Evolutionary conservation across 2,113 vertebrate genomes (phyloP).

Genomic region (Burhinus bistriatus): DNA sequence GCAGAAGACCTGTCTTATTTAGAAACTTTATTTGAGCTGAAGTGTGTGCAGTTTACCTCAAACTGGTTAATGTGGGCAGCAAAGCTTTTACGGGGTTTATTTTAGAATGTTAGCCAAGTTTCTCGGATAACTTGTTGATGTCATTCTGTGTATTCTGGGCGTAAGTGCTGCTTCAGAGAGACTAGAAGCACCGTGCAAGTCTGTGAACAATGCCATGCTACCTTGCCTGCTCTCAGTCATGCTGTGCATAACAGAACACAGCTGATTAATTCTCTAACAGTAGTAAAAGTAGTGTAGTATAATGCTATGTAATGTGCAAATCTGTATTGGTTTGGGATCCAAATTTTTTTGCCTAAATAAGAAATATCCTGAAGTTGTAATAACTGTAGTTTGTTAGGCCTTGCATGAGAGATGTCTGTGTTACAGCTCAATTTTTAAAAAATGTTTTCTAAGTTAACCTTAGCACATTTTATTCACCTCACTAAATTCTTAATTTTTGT

Average conservation of each 20-base stretch:
- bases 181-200: neutral
- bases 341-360: neutral
- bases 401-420: neutral
- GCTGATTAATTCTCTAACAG: neutral
- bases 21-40: neutral
- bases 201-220: neutral
- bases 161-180: neutral
- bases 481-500: neutral
- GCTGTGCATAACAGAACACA: neutral
- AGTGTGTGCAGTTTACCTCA: neutral
- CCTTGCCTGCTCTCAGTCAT: neutral
- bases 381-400: neutral
- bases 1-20: neutral
- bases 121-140: constrained; percentile 47
- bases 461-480: neutral
- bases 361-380: neutral
- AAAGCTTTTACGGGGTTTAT: neutral
- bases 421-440: neutral
- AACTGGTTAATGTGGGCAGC: neutral
- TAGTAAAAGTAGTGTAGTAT: neutral
- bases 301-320: neutral
- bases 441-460: neutral
- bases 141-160: neutral
- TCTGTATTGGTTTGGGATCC: neutral
- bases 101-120: neutral